Evolutionary conservation across 2,797 vertebrate genomes (phyloP), one percentile per base, ranked within the genome.

Genomic region (Parauchenoglanis punctatus): DNA sequence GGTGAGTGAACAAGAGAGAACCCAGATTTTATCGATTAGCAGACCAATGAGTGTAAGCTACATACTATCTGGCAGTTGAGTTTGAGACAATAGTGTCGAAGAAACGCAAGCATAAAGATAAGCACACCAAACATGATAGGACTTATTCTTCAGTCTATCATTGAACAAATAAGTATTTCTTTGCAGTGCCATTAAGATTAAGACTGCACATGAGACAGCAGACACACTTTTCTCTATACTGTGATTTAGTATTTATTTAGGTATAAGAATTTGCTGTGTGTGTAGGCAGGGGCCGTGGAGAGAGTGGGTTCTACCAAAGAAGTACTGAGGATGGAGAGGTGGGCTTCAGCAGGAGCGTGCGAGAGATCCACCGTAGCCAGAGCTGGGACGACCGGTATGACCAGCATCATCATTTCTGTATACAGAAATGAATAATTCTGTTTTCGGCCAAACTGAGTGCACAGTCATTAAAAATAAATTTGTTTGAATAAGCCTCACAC

Each of bases 281-380:
- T 88, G 72, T 76, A 97, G 97, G 97, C 68, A 96, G 97, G n/a
- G 97, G 97, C 63, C 96, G 97, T 6, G 97, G 97, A 28, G 97
- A 98, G 90, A 93, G 96, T 82, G 96, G 96, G 91, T 97, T 97
- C 95, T 97, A 97, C 97, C 97, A 97, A 96, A 97, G 97, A 96
- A 97, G 96, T 96, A 94, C 96, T 89, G 97, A 98, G 90, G 97
- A 98, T 12, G 89, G 87, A 0, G 97, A 98, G 35, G 95, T 96
- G 70, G 96, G 96, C 18, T 98, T 98, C 28, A 94, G 96, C 70
- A 96, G 97, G 52, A 95, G 93, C 3, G 95, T 94, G 56, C 93
- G 97, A 81, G 97, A 98, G 93, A 98, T 98, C 76, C 96, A 98
- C 89, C 96, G 97, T 67, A 98, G 97, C 94, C 97, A 98, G 94